Conservation (phyloP, 2,888 invertebrate species). For the Gibbula magus region DNA sequence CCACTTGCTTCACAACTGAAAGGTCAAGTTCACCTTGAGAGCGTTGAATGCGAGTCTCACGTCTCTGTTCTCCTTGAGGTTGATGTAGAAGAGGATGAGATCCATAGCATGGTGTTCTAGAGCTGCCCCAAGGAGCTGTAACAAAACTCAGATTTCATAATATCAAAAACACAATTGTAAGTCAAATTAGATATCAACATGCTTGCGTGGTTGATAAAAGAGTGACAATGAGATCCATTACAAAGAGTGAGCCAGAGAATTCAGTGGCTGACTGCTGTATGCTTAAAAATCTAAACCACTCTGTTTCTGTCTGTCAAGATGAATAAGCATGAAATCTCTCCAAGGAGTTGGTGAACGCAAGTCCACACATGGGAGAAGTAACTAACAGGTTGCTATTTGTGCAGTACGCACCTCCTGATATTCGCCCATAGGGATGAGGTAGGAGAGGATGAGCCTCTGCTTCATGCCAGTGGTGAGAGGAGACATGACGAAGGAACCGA, state of each 20-base stretch:
- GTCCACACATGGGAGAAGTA: not conserved
- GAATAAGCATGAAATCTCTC: not conserved
- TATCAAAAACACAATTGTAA: not conserved
- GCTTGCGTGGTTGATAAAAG: too few relatives aligned
- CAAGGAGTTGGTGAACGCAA: not conserved
- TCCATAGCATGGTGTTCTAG: constrained; percentile 94
- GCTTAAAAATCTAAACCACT: too few relatives aligned
- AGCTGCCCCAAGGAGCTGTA: constrained; percentile 90
- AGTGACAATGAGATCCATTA: too few relatives aligned
- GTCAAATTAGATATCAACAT: too few relatives aligned
- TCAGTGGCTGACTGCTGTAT: too few relatives aligned
- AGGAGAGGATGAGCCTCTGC: constrained; percentile 93
- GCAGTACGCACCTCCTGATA: constrained; percentile 88
- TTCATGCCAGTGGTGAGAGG: constrained; percentile 91
- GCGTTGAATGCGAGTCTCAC: constrained; percentile 97
- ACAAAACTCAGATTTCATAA: constrained; percentile 31
- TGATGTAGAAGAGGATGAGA: constrained; percentile 91
- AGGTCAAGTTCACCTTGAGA: constrained; percentile 78
- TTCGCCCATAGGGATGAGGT: constrained; percentile 97
- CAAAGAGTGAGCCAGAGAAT: too few relatives aligned
- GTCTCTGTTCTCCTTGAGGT: constrained; percentile 90
- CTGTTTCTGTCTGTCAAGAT: too few relatives aligned
- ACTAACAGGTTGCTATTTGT: not conserved
- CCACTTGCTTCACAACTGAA: not conserved
- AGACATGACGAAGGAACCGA: constrained; percentile 91